Evolutionary conservation across 2,888 invertebrate species (phyloP).

Genomic region (Argyresthia albistria): DNA sequence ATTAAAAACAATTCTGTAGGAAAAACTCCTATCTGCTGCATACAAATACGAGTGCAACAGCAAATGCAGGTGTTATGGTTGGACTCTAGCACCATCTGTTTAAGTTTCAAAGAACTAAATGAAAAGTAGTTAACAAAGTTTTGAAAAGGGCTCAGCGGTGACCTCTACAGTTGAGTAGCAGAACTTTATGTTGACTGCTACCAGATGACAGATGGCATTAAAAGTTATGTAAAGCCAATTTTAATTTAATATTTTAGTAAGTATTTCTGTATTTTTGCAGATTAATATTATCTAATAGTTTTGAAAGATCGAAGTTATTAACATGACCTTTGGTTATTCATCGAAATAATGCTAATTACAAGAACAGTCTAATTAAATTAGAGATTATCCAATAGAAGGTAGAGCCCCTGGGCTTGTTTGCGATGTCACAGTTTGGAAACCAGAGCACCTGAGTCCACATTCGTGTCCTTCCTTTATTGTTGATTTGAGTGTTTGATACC

Average conservation of each 20-base stretch:
- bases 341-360: neutral
- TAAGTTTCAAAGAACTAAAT: slow-evolving; percentile 35
- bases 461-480: slow-evolving; percentile 26
- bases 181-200: slow-evolving; percentile 24
- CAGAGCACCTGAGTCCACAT: slow-evolving; percentile 31
- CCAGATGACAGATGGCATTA: slow-evolving; percentile 48
- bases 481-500: slow-evolving; percentile 20
- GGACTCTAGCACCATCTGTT: slow-evolving; percentile 47
- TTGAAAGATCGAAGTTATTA: too few relatives aligned
- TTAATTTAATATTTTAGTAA: neutral
- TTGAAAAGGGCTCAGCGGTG: slow-evolving; percentile 30
- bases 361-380: slow-evolving; percentile 5
- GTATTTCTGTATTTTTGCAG: neutral
- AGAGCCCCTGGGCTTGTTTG: slow-evolving; percentile 17
- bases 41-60: too few relatives aligned
- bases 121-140: slow-evolving; percentile 31
- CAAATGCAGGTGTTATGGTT: neutral
- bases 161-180: slow-evolving; percentile 55
- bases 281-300: neutral
- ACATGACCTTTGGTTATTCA: neutral
- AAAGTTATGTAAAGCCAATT: neutral
- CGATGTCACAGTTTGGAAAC: slow-evolving; percentile 17
- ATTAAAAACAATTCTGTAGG: too few relatives aligned
- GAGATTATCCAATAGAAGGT: slow-evolving; percentile 18
- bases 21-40: too few relatives aligned